These are phyloP conservation scores for Charina bottae DNA, from an alignment of 2,113 vertebrate genomes.

Conservation along the genomic window DNA sequence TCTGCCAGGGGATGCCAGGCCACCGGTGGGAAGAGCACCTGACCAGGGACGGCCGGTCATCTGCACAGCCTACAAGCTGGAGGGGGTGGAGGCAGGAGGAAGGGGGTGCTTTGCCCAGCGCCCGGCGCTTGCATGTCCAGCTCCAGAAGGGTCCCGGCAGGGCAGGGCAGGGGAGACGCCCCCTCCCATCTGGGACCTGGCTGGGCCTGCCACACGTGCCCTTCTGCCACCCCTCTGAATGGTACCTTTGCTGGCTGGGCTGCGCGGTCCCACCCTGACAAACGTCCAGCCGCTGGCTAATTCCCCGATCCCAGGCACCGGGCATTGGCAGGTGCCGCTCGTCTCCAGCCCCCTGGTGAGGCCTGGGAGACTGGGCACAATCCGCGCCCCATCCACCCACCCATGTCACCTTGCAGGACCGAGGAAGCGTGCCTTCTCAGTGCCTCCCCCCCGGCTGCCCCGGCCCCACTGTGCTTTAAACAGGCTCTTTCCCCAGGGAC, in stretches of 20 bases:
- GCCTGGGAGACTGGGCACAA: too few relatives aligned
- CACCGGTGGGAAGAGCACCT: rapidly evolving
- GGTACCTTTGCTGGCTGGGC: not conserved
- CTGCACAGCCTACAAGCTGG: too few relatives aligned
- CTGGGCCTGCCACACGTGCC: not conserved
- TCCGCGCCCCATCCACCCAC: too few relatives aligned
- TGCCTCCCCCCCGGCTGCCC: too few relatives aligned
- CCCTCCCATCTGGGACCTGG: not conserved
- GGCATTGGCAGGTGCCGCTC: not conserved
- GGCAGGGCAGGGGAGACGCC: not conserved
- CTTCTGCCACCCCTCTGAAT: not conserved
- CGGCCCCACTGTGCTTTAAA: too few relatives aligned
- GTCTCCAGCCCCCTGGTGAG: too few relatives aligned
- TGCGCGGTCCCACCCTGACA: not conserved
- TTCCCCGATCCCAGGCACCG: not conserved
- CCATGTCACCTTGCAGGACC: too few relatives aligned
- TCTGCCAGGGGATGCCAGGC: too few relatives aligned
- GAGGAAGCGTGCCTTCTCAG: too few relatives aligned
- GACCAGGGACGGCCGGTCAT: not conserved
- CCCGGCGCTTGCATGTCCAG: not conserved
- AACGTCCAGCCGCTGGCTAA: not conserved
- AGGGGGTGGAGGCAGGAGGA: not conserved
- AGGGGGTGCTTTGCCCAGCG: not conserved
- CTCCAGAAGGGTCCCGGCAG: not conserved
- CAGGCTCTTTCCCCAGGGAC: too few relatives aligned